Base-by-base conservation (phyloP, 2,113 vertebrate species). In the Monopterus albus region DNA sequence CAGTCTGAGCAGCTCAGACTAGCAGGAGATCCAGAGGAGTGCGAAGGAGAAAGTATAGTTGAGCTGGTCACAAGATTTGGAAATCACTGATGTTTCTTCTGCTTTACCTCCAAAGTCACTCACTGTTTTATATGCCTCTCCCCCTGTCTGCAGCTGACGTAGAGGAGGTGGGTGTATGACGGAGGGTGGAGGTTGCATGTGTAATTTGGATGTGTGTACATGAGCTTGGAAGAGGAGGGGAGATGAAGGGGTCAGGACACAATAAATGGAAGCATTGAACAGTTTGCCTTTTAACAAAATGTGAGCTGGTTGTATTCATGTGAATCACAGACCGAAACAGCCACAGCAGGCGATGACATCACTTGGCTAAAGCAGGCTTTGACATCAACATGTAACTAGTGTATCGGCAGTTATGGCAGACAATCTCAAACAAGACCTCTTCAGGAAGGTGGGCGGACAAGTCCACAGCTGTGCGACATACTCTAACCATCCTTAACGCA, bases 51-150 rank as follows among this genome's bases (percentile, higher is more conserved):
- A 65, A 82, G 72, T 65, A 52, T 36, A 74, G 75, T 65, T 74
- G 72, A 60, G 83, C 70, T 49, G 55, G 81, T 84, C 77, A 71
- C 78, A 77, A 73, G 84, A 86, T 77, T 82, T 82, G 69, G 61
- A 81, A 57, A 56, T 57, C 78, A 60, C 56, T 77, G 83, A 69
- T 85, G 89, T 82, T 89, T 88, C 79, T 90, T 87, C 68, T 81
- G 84, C 83, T 91, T 80, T 77, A 82, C 87, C 85, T 89, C 86
- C 75, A 80, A 88, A 88, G 89, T 86, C 83, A 85, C 83, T 72
- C 82, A 84, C 83, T 81, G 89, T 92, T 94, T 91, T 94, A 94
- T 94, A 92, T 18, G 59, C 83, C 83, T 73, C 87, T 57, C 74
- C 66, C 83, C 63, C 65, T 12, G 79, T 74, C 86, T 83, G 67